Evolutionary conservation across 2,888 invertebrate species (phyloP).

Genomic region (Thecocarcelia acutangulata): DNA sequence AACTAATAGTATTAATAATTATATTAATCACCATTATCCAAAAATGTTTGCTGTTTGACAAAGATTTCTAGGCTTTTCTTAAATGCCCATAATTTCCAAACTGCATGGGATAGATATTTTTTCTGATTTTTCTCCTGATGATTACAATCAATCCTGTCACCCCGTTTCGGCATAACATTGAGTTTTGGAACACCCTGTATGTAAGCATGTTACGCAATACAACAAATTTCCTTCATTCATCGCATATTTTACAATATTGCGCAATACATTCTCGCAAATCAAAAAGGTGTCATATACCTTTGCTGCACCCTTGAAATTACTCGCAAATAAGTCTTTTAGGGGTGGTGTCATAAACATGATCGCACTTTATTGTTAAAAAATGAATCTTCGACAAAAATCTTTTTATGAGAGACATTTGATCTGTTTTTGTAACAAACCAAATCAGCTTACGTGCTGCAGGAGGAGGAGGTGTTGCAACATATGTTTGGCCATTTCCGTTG

Average conservation of each 20-base stretch:
- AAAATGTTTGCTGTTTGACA: too few relatives aligned
- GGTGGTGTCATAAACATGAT: constrained; percentile 62
- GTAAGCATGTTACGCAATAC: too few relatives aligned
- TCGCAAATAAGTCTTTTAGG: constrained; percentile 31
- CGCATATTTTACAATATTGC: constrained; percentile 5
- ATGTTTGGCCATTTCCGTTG: constrained; percentile 60
- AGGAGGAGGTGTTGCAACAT: constrained; percentile 62
- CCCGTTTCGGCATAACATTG: too few relatives aligned
- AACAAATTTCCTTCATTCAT: too few relatives aligned
- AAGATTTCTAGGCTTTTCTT: too few relatives aligned
- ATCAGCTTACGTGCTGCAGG: constrained; percentile 13
- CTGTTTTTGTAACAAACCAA: constrained; percentile 26
- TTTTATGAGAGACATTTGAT: constrained; percentile 45
- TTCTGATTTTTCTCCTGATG: too few relatives aligned
- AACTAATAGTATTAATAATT: too few relatives aligned
- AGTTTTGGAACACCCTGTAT: too few relatives aligned
- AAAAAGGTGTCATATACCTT: constrained; percentile 23
- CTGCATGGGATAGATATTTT: too few relatives aligned
- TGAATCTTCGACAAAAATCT: constrained; percentile 18
- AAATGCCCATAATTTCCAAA: too few relatives aligned
- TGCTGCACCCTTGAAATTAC: neutral
- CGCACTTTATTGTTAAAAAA: constrained; percentile 39
- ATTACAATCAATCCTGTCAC: too few relatives aligned
- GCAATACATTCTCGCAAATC: constrained; percentile 4
- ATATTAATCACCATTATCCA: too few relatives aligned